Evolutionary conservation across 2,888 invertebrate genomes (phyloP), one percentile per base, ranked within the genome.

Genomic region (Aromia moschata): DNA sequence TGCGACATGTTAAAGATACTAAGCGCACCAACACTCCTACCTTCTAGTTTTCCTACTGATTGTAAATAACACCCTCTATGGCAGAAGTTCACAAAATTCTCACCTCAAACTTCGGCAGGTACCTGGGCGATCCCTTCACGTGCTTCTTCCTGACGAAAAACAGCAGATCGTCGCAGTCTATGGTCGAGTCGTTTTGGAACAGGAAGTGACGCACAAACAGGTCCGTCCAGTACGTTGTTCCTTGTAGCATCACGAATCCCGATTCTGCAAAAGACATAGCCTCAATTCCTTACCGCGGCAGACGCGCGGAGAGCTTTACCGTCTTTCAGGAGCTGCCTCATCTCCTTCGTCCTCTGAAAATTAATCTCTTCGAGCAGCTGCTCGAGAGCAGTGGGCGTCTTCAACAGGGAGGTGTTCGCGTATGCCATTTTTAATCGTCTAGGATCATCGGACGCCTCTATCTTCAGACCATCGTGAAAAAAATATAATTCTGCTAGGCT

Each of bases 141-240:
- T 94, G 94, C 70, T 93, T 90, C 79, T 94, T 94, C 60, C 96
- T 85, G n/a, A 98, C 95, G 81, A 97, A 97, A 83, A 98, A 98
- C 65, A 98, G 82, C 73, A 98, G 85, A 82, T 97, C 97, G 83
- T 98, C 97, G 71, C 93, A 91, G 81, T 95, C 94, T 72, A 94
- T 94, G 64, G 92, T 90, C 64, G 89, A 89, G 78, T 93, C 94
- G 67, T 91, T 89, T 84, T 93, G 93, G 78, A 95, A 95, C 51
- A 96, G 84, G 81, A 97, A 97, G 83, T 96, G 94, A 10, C 94
- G 87, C 67, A 95, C 94, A 82, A 97, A 97, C 69, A 97, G 84
- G 81, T 95, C 94, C 51, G 95, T 96, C 96, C 97, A 97, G 78
- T 96, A 96, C 1, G 94, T 94, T 59, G 93, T 94, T 33, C 94